phyloP scores from a whole-genome alignment of 2,113 vertebrate species.

The Vidua chalybeata region DNA sequence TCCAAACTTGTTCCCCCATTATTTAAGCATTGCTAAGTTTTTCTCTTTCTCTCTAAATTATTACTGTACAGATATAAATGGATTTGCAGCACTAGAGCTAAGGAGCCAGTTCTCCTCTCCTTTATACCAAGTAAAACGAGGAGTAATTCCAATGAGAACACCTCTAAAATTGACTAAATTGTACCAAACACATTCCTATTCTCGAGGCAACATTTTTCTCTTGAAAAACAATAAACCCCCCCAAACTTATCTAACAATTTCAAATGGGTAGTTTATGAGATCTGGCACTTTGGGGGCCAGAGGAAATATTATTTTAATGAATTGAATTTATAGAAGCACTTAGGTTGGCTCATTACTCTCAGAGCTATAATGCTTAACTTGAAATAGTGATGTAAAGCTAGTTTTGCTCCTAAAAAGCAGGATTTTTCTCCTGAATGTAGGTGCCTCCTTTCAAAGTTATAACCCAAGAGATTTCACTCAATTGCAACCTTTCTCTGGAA shows the following conservation, averaged over 20 bases:
- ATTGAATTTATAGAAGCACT: slow-evolving; percentile 37
- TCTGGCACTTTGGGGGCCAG: neutral
- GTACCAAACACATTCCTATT: neutral
- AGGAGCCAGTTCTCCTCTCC: neutral
- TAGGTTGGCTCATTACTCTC: slow-evolving; percentile 25
- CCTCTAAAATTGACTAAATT: slow-evolving; percentile 21
- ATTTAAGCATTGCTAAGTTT: neutral
- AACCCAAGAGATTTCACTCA: neutral
- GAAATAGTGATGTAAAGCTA: slow-evolving; percentile 20
- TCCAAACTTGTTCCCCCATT: neutral
- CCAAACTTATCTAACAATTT: slow-evolving; percentile 24
- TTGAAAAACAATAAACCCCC: neutral
- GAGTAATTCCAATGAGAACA: slow-evolving; percentile 7
- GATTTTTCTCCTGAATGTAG: neutral
- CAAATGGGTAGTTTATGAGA: slow-evolving; percentile 11
- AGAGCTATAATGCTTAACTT: neutral
- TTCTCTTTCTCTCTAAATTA: neutral
- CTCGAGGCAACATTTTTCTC: neutral
- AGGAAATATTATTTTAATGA: slow-evolving; percentile 54
- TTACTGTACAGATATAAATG: neutral
- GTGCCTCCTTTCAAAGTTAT: neutral
- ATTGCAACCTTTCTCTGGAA: neutral
- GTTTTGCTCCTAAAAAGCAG: neutral
- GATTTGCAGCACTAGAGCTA: neutral
- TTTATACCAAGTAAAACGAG: neutral